Base-by-base conservation (phyloP, 2,888 invertebrate species). In the Eueremaeus valkanovi region DNA sequence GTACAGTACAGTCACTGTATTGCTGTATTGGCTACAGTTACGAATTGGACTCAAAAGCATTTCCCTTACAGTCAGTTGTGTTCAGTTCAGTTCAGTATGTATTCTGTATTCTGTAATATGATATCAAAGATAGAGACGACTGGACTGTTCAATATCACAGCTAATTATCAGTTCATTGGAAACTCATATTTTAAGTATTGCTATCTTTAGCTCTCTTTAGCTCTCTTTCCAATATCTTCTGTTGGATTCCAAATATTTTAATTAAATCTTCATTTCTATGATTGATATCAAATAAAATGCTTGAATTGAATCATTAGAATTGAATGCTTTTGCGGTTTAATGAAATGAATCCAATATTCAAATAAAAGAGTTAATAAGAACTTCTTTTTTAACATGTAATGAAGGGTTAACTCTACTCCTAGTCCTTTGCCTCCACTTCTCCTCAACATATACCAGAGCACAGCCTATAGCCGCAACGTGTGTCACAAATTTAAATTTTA, bases 341-440 rank as follows among this genome's bases (percentile, higher is more conserved):
- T 58, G 11, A 45, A 45, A 45, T 45, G 45, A 45, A 45, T 16
- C 45, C 45, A 45, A 13, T 45, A 13, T 9, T 49, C 11, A 18
- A n/a, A 16, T 21, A 66, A 70, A 70, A 70, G 70, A 70, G 70
- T 70, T 70, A 70, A 66, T 66, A 33, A 70, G 24, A 40, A 70
- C 36, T n/a, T 66, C 16, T 27, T 70, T 70, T 42, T 6, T 27
- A 63, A 0, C 24, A 24, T 70, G 45, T 70, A 70, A 27, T 40
- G 70, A 70, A 70, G 40, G 70, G 70, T 70, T 70, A 70, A 45
- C 45, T 29, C 45, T 21, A 27, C 29, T 24, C 24, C n/a, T 18
- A 58, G 27, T 21, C 58, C 16, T 27, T 29, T n/a, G n/a, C n/a
- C 55, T 9, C 55, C 24, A 55, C 55, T n/a, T 55, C 3, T 16